phyloP scores from a whole-genome alignment of 2,888 invertebrate genomes.

The Schrankia costaestrigalis region DNA sequence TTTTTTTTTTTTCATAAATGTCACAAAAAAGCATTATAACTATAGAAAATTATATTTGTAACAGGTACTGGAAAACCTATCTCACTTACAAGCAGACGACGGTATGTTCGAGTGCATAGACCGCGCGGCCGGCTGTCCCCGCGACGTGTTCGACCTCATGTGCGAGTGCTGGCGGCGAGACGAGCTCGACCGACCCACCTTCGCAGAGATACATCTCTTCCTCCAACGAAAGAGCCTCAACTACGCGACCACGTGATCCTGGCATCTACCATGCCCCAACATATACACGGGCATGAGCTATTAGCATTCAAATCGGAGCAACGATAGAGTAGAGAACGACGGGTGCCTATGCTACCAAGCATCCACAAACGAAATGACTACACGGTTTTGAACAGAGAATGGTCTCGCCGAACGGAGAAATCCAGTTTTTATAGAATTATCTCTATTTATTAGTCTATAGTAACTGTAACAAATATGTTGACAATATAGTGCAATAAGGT shows the following conservation, averaged over 20 bases:
- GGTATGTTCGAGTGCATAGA: slow-evolving; percentile 82
- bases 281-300: slow-evolving; percentile 29
- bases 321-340: slow-evolving; percentile 11
- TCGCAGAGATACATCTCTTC: slow-evolving; percentile 90
- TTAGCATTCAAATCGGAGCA: slow-evolving; percentile 35
- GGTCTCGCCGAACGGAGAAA: slow-evolving; percentile 9
- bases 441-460: slow-evolving; percentile 29
- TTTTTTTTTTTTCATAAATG: not conserved
- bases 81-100: slow-evolving; percentile 84
- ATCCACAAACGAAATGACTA: slow-evolving; percentile 20
- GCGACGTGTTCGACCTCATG: slow-evolving; percentile 92
- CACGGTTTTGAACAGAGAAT: slow-evolving; percentile 30
- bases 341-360: slow-evolving; percentile 10
- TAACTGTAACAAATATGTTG: slow-evolving; percentile 13
- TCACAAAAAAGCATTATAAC: not conserved
- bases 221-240: slow-evolving; percentile 79
- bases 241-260: slow-evolving; percentile 55
- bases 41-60: not conserved
- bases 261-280: slow-evolving; percentile 32
- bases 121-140: slow-evolving; percentile 85
- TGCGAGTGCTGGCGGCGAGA: slow-evolving; percentile 91
- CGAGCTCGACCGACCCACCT: slow-evolving; percentile 87
- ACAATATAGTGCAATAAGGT: slow-evolving; percentile 25
- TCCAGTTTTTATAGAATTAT: slow-evolving; percentile 12
- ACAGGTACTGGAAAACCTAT: slow-evolving; percentile 89